Percentiles rank a stretch among this genome's conserved stretches.
phyloP scores from a whole-genome alignment of 2,888 invertebrate genomes.

The Dione juno region DNA sequence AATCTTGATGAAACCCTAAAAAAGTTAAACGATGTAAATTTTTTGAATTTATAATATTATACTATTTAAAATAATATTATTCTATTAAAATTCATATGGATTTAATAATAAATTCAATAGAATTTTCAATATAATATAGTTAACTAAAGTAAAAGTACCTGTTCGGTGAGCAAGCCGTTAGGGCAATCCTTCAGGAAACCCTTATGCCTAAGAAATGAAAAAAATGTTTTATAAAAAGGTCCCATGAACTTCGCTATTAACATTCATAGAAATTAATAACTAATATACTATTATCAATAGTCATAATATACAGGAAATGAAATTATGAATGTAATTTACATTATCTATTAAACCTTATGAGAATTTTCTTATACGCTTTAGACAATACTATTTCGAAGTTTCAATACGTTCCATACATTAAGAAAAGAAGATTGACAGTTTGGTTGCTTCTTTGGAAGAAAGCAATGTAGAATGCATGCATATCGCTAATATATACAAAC shows the following conservation, averaged over 20 bases:
- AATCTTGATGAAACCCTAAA: conserved; percentile 98
- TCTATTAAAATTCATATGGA: not conserved
- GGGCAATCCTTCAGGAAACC: conserved; percentile 98
- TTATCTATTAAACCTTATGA: too few relatives aligned
- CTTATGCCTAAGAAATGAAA: conserved; percentile 88
- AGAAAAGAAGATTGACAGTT: too few relatives aligned
- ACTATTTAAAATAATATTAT: not conserved
- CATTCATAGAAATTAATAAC: too few relatives aligned
- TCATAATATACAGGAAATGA: too few relatives aligned
- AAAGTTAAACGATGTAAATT: conserved; percentile 42
- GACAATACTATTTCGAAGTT: not conserved
- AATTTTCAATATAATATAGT: not conserved
- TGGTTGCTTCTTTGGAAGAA: not conserved
- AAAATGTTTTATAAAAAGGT: not conserved
- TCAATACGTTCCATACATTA: not conserved
- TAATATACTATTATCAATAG: too few relatives aligned
- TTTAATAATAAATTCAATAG: not conserved
- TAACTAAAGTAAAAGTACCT: conserved; percentile 81
- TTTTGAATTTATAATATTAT: not conserved
- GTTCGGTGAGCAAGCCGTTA: conserved; percentile 96
- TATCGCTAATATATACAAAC: not conserved
- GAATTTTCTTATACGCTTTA: too few relatives aligned
- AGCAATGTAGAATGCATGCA: conserved; percentile 2
- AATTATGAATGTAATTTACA: too few relatives aligned
- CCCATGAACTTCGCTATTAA: not conserved